Evolutionary conservation across 2,888 invertebrate species (phyloP).

Genomic region (Drosophila paramelanica): DNA sequence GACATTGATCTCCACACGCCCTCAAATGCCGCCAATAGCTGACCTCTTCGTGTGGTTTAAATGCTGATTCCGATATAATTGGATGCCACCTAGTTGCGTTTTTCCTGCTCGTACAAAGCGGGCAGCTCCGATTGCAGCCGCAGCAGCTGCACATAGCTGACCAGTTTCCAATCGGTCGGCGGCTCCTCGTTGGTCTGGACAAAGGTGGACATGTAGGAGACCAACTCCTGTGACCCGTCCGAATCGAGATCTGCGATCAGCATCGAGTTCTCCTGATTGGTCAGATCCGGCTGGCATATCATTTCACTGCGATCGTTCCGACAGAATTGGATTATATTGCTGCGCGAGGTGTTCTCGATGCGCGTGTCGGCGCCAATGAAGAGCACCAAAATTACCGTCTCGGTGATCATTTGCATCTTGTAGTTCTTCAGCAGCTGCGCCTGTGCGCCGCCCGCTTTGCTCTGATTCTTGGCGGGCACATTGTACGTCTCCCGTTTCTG

Average conservation of each 20-base stretch:
- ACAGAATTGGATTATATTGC: constrained; percentile 91
- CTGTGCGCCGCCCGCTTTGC: constrained; percentile 33
- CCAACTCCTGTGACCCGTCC: constrained; percentile 91
- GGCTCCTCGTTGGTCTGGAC: constrained; percentile 78
- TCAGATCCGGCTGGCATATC: constrained; percentile 90
- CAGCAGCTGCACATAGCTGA: constrained; percentile 89
- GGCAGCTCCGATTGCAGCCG: constrained; percentile 90
- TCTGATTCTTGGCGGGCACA: constrained; percentile 71
- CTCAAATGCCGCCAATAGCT: neutral
- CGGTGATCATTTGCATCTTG: constrained; percentile 87
- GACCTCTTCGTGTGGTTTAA: constrained; percentile 33
- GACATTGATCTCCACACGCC: neutral
- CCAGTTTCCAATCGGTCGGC: constrained; percentile 87
- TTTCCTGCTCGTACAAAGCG: constrained; percentile 87
- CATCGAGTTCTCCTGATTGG: constrained; percentile 90
- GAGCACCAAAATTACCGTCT: constrained; percentile 91
- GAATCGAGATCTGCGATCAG: constrained; percentile 91
- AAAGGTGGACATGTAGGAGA: constrained; percentile 91
- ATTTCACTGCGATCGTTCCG: constrained; percentile 79
- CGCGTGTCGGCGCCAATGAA: constrained; percentile 91
- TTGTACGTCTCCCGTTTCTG: constrained; percentile 78
- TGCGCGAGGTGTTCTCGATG: constrained; percentile 91
- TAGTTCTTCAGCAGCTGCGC: constrained; percentile 72
- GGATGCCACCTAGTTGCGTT: constrained; percentile 53
- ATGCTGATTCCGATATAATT: constrained; percentile 45